Percentiles rank a stretch among this genome's conserved stretches.
phyloP scores from a whole-genome alignment of 2,888 invertebrate species.

The Lochmaea crataegi region DNA sequence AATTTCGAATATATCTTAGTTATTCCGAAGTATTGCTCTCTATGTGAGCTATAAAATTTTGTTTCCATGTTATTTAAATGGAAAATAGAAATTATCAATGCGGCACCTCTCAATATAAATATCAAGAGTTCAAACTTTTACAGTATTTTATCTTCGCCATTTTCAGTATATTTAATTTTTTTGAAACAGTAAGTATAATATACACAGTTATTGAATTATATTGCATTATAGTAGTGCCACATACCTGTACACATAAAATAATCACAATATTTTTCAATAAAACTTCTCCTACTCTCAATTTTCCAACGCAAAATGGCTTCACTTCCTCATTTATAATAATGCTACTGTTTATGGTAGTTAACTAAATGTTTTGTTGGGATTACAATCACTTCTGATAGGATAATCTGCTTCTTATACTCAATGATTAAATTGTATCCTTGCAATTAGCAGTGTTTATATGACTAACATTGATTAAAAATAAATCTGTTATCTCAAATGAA shows the following conservation, averaged over 20 bases:
- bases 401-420: not conserved
- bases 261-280: not conserved
- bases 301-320: not conserved
- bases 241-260: not conserved
- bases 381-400: not conserved
- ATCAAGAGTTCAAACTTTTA: too few relatives aligned
- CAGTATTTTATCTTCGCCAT: too few relatives aligned
- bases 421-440: not conserved
- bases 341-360: not conserved
- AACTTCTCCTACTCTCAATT: too few relatives aligned
- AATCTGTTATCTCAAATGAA: not conserved
- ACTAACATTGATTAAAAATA: not conserved
- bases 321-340: not conserved
- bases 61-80: too few relatives aligned
- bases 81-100: too few relatives aligned
- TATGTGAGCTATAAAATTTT: too few relatives aligned
- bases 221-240: not conserved
- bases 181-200: not conserved
- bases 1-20: too few relatives aligned
- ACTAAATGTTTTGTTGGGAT: not conserved
- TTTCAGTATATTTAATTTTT: too few relatives aligned
- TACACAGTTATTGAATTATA: not conserved
- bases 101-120: too few relatives aligned
- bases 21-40: too few relatives aligned
- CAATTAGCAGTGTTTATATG: constrained; percentile 3